Evolutionary conservation across 1,140 invertebrate species (phyloP).

Genomic region (Delia radicum): DNA sequence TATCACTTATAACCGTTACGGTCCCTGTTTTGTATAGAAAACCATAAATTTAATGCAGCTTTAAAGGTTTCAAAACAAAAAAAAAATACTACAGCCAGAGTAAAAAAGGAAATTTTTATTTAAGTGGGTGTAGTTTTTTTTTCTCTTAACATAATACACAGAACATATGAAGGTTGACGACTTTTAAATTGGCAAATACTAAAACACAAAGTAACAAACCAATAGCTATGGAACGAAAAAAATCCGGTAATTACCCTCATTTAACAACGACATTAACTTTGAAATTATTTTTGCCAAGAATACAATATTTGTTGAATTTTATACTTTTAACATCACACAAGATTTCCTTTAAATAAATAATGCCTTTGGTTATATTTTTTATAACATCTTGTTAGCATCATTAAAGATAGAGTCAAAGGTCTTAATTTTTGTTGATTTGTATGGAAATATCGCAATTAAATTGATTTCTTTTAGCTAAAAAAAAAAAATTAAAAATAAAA

Average conservation of each 20-base stretch:
- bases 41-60: background rate
- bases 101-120: background rate
- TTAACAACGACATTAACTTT: conserved; percentile 1
- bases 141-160: background rate
- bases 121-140: background rate
- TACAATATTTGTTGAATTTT: no score
- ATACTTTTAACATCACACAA: no score
- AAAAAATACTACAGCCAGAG: background rate
- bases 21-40: background rate
- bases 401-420: no score
- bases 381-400: no score
- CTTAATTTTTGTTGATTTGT: no score
- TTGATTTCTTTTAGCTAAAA: no score
- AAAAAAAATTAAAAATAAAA: no score
- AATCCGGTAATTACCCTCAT: background rate
- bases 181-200: background rate
- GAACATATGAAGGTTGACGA: conserved; percentile 1
- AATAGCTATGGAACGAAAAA: background rate
- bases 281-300: no score
- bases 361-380: no score
- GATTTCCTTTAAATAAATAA: no score
- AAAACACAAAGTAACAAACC: background rate
- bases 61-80: background rate
- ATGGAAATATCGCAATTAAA: no score
- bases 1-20: background rate